phyloP scores from a whole-genome alignment of 2,888 invertebrate species.

The Cheiracanthium punctorium region DNA sequence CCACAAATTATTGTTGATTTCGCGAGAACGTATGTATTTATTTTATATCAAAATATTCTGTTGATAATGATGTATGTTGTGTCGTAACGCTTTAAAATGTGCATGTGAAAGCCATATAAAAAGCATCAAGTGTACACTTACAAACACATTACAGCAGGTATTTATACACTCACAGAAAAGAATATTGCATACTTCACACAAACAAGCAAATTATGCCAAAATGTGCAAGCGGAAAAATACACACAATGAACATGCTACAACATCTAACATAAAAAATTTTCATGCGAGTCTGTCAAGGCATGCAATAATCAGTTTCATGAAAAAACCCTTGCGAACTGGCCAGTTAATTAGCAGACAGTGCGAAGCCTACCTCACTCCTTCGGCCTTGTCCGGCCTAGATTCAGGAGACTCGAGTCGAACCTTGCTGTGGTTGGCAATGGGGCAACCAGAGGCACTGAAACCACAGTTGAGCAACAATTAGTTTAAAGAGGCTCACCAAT shows the following conservation, averaged over 20 bases:
- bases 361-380: conserved; percentile 72
- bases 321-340: not conserved
- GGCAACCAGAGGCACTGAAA: conserved; percentile 94
- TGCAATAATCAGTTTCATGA: not conserved
- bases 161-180: no score
- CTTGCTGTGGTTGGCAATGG: conserved; percentile 95
- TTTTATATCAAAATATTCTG: no score
- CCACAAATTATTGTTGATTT: no score
- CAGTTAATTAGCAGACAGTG: conserved; percentile 15
- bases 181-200: not conserved
- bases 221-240: not conserved
- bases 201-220: conserved; percentile 5
- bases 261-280: not conserved
- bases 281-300: not conserved
- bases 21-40: no score
- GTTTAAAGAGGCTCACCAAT: conserved; percentile 18
- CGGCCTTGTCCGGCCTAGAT: conserved; percentile 70
- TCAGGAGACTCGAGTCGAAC: conserved; percentile 76
- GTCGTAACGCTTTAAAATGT: no score
- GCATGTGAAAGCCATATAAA: not conserved
- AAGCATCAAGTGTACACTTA: not conserved
- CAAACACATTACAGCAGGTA: no score
- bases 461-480: conserved; percentile 58
- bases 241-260: not conserved
- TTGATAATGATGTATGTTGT: no score